Conservation (phyloP, 2,888 invertebrate species). For the Herminia tarsipennalis region DNA sequence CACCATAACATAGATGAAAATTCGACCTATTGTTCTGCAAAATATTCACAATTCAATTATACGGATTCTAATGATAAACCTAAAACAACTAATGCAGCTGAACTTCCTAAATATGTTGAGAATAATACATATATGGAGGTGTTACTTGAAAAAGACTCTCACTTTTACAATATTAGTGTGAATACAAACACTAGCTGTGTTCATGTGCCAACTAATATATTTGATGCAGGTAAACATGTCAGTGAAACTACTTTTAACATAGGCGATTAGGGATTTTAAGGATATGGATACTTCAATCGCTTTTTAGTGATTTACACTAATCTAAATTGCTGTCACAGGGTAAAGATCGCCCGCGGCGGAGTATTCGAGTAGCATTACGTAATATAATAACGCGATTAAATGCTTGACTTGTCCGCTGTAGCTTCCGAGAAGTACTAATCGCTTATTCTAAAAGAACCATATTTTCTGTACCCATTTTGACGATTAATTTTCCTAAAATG, state of each 20-base stretch:
- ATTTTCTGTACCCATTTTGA: too few species aligned
- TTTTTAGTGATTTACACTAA: too few species aligned
- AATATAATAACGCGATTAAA: too few species aligned
- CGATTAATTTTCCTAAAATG: background rate
- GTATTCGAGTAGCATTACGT: too few species aligned
- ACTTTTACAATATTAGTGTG: constrained; percentile 94
- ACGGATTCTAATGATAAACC: constrained; percentile 46
- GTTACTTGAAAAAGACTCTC: constrained; percentile 89
- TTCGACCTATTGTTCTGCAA: constrained; percentile 92
- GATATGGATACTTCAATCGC: background rate
- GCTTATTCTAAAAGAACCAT: too few species aligned
- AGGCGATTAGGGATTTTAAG: background rate
- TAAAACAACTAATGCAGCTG: constrained; percentile 8
- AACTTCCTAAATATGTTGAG: constrained; percentile 64
- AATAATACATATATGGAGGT: constrained; percentile 81
- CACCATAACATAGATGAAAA: constrained; percentile 68
- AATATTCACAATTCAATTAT: constrained; percentile 87
- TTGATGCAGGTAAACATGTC: constrained; percentile 88
- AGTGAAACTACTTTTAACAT: too few species aligned
- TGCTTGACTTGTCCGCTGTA: too few species aligned
- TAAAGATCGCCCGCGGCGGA: background rate
- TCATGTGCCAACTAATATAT: constrained; percentile 97
- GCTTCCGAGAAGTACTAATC: too few species aligned
- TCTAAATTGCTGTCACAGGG: too few species aligned
- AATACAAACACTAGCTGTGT: constrained; percentile 93